Evolutionary conservation across 2,113 vertebrate species (phyloP), one percentile per base, ranked within the genome.

Genomic region (Mungos mungo): DNA sequence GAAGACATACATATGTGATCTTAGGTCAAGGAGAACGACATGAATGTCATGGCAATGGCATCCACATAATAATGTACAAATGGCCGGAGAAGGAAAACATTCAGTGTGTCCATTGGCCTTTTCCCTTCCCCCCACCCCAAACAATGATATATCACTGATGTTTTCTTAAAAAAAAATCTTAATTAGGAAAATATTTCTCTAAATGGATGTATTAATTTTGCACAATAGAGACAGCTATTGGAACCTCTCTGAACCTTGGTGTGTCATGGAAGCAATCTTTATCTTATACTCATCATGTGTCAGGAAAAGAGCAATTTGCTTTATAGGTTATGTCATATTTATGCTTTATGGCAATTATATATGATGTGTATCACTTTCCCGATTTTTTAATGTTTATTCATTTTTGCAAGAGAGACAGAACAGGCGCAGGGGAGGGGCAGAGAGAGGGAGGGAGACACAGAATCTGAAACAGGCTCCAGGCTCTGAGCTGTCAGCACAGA

Each of bases 121-220:
- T 60, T 88, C 19, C 76, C 88, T 16, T 41, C 0, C 23, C 38
- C 52, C 52, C 52, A 54, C 12, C 23, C 72, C 7, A 16, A 85
- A 81, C 50, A 65, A 23, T 63, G 66, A 38, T 35, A 57, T 52
- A 72, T n/a, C 2, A 23, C 25, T 35, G 45, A 72, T 57, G 29
- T 27, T 27, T 7, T 11, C 84, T 68, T 33, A 33, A 80, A 10
- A 50, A 33, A 74, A 13, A 50, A n/a, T 69, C 33, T 77, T 85
- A 85, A 82, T 60, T 69, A 74, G 77, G 54, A 83, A 80, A 54
- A 54, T 33, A 81, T 95, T 93, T 80, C 45, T 69, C 63, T 95
- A 88, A 95, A 74, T 81, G 47, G 23, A 72, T 4, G 14, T 68
- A 54, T 50, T 63, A 57, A 2, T 72, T 82, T 23, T n/a, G 21